Evolutionary conservation across 2,797 vertebrate genomes (phyloP), one percentile per base, ranked within the genome.

Genomic region (Acestrorhynchus altus): DNA sequence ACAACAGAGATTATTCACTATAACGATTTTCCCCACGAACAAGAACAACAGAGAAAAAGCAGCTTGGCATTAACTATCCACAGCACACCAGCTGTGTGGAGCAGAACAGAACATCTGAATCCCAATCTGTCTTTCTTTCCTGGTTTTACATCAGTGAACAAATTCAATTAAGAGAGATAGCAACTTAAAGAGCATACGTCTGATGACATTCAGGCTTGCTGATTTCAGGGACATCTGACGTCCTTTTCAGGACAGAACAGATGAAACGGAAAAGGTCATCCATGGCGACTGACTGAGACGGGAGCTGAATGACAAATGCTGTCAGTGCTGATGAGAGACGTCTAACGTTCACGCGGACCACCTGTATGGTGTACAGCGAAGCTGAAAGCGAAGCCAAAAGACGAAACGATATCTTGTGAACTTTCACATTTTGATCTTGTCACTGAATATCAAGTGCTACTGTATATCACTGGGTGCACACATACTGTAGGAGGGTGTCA

Each of bases 191-290:
- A 73, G 59, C 18, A 7, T 20, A 72, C 83, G 87, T 85, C 86
- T 81, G 83, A 80, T 88, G 89, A 86, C 85, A 85, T 89, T 88
- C 77, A 82, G 81, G 80, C 78, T 73, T 52, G 64, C 67, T 49
- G 57, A 63, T 69, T 42, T 15, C 65, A 65, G 79, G 69, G 77
- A 66, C 49, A 72, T 68, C 83, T 79, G 76, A 80, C 69, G 87
- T 87, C 78, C 71, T 74, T 66, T 79, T 79, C 77, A 57, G n/a
- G 82, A 86, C 64, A 57, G 6, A 52, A 7, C 28, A 40, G 84
- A 87, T 74, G 68, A 13, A 72, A 15, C 46, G 28, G 74, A 59
- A 39, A 18, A 81, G 71, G 77, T 72, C 76, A 57, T 76, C 77
- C 74, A 78, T 57, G 76, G 59, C 26, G n/a, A 64, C 42, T 13